Percentiles rank a stretch among this genome's conserved stretches.
Conservation (phyloP, 2,888 invertebrate genomes). For the Tachina grossa region DNA sequence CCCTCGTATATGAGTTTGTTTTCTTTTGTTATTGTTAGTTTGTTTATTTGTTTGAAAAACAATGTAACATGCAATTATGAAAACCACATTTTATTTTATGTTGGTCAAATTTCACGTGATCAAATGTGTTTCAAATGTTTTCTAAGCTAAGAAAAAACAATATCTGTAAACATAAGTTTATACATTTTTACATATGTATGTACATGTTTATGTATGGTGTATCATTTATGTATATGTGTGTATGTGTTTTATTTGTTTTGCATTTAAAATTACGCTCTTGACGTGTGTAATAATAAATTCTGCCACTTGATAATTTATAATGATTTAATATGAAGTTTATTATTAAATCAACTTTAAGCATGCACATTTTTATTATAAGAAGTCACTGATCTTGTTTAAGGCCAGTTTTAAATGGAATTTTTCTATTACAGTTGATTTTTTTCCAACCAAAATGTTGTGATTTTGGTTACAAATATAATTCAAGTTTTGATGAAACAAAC, state of each 20-base stretch:
- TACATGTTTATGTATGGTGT: too few relatives aligned
- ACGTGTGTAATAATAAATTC: neutral
- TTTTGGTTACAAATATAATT: slow-evolving; percentile 9
- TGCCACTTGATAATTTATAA: neutral
- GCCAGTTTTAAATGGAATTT: slow-evolving; percentile 51
- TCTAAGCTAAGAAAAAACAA: neutral
- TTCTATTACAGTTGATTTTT: slow-evolving; percentile 8
- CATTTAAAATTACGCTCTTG: neutral
- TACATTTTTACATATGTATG: too few relatives aligned
- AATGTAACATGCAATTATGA: neutral
- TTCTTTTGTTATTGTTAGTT: slow-evolving; percentile 13
- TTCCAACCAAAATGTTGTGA: neutral
- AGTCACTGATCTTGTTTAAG: slow-evolving; percentile 70
- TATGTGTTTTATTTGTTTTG: neutral
- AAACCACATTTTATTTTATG: slow-evolving; percentile 45
- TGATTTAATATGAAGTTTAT: neutral
- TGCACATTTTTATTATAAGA: slow-evolving; percentile 5
- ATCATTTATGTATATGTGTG: too few relatives aligned
- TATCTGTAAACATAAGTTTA: too few relatives aligned
- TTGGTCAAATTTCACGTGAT: slow-evolving; percentile 68
- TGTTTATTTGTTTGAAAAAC: neutral
- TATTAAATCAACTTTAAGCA: slow-evolving; percentile 9
- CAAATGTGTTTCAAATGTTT: slow-evolving; percentile 21
- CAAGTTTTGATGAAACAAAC: slow-evolving; percentile 2
- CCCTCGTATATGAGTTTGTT: slow-evolving; percentile 16